Conservation (phyloP, 2,888 invertebrate species). For the Mesorhabditis spiculigera region DNA sequence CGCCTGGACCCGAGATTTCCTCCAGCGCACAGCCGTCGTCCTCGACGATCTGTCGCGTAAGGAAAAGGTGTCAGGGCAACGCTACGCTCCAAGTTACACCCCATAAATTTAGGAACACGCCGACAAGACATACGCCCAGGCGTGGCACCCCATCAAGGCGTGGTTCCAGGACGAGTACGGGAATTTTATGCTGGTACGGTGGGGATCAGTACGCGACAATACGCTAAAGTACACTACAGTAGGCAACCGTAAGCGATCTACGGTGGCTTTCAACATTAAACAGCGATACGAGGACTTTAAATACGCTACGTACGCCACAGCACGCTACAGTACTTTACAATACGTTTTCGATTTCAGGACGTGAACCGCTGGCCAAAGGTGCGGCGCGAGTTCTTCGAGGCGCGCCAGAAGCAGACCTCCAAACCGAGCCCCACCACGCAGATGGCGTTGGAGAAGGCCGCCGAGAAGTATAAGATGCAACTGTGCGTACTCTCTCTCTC, state of each 20-base stretch:
- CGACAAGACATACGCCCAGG: not conserved
- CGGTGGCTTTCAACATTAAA: too few relatives aligned
- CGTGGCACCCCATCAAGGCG: not conserved
- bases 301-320: too few relatives aligned
- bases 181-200: conserved; percentile 2
- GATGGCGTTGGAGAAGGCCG: not conserved
- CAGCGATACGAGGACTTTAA: too few relatives aligned
- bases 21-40: not conserved
- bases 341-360: not conserved
- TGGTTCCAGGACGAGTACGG: conserved; percentile 1
- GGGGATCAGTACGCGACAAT: not conserved
- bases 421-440: not conserved
- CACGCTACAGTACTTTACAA: too few relatives aligned
- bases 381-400: not conserved
- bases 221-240: too few relatives aligned
- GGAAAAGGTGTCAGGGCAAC: not conserved
- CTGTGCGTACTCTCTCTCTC: not conserved
- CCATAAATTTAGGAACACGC: not conserved
- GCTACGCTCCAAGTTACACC: not conserved
- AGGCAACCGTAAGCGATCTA: too few relatives aligned
- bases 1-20: not conserved
- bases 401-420: not conserved
- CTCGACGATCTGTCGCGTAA: not conserved
- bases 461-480: not conserved
- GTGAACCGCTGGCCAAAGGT: not conserved